Base-by-base conservation (phyloP, 2,888 invertebrate genomes). In the Ceratothoa steindachneri region DNA sequence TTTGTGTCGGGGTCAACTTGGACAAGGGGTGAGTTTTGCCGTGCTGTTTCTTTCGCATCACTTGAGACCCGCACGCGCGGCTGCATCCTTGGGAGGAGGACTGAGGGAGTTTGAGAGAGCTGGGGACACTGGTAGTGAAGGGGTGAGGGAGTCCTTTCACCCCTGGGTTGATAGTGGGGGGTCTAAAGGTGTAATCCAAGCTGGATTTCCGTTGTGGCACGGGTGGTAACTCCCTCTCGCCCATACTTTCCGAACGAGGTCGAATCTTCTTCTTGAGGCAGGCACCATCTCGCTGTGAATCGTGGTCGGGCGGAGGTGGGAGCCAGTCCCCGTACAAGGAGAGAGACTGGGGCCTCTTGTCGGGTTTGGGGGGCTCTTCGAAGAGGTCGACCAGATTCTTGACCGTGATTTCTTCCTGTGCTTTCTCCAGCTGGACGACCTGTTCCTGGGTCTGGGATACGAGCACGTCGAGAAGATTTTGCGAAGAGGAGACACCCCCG, bases 181-280 rank as follows among this genome's bases (percentile, higher is more conserved):
- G 71, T 53, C 72, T 75, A 31, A 75, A 77, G 53, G 72, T 79
- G 30, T 73, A 74, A 73, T 84, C 84, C 19, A 84, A 81, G 80
- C 84, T 84, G 67, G 84, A 83, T 76, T 84, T 83, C 77, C 83
- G 81, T 73, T 81, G 81, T n/a, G 84, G 83, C 77, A 82, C 82
- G 66, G 81, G 80, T 31, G 81, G 81, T 71, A 81, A 90, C 90
- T 7, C 75, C 28, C 60, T 67, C 28, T 72, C 72, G 7, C 72
- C 67, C 30, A 70, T 71, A 31, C 79, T 79, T 28, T 76, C 79
- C 24, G 72, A 72, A 30, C 74, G 73, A 12, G 76, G 72, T 67
- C 76, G 66, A 22, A 69, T 68, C 64, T 68, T 76, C 30, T 73
- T 67, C 9, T 68, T 73, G 1, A 60, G 24, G 19, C 52, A n/a